A percentile compares a stretch with the other conserved stretches of the same genome.
Evolutionary conservation across 2,888 invertebrate genomes (phyloP).

Genomic region (Schrankia costaestrigalis): DNA sequence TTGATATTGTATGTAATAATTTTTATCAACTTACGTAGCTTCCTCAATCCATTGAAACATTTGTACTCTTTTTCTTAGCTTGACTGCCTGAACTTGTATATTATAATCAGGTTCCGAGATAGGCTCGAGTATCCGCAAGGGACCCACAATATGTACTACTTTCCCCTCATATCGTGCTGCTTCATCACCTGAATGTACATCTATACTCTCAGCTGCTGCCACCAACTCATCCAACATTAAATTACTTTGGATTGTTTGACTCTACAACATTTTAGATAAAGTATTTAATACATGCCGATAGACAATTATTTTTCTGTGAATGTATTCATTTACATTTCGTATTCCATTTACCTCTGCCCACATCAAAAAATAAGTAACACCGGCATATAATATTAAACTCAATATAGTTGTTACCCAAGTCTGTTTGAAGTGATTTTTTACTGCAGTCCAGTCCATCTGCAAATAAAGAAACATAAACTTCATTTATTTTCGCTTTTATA

Average conservation of each 20-base stretch:
- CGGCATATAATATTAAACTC: conserved; percentile 83
- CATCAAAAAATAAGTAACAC: conserved; percentile 86
- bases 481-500: conserved; percentile 1
- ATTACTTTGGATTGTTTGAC: conserved; percentile 89
- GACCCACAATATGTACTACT: conserved; percentile 89
- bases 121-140: conserved; percentile 87
- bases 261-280: conserved; percentile 77
- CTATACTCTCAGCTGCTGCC: conserved; percentile 71
- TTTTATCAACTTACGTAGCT: conserved; percentile 75
- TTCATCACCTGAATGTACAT: conserved; percentile 86
- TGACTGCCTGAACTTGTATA: conserved; percentile 90
- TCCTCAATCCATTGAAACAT: conserved; percentile 98
- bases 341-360: conserved; percentile 88
- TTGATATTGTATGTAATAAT: too few relatives aligned
- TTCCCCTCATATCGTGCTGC: conserved; percentile 85
- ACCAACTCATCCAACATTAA: conserved; percentile 89
- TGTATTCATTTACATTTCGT: neutral
- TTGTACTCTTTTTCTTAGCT: conserved; percentile 91
- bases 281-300: too few relatives aligned
- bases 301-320: too few relatives aligned
- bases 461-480: conserved; percentile 3
- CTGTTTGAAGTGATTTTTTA: conserved; percentile 81
- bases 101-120: conserved; percentile 93
- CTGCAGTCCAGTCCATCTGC: conserved; percentile 62
- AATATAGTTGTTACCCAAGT: conserved; percentile 87